Percentiles rank a stretch among this genome's conserved stretches.
Evolutionary conservation across 35 echinoderm and acorn worm genomes (phyloP).

Genomic region (Apostichopus californicus): DNA sequence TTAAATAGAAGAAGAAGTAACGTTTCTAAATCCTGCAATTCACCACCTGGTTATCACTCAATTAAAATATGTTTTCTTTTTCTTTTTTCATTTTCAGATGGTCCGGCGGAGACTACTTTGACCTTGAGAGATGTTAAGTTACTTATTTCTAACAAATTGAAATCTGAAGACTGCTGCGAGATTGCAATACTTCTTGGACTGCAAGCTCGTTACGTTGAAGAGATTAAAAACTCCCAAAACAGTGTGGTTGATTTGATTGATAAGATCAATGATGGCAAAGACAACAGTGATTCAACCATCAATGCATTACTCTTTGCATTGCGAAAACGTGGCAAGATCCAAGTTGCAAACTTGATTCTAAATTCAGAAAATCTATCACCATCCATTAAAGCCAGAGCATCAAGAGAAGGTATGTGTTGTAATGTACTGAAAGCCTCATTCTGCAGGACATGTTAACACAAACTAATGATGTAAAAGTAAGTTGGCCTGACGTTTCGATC

Average conservation of each 20-base stretch:
- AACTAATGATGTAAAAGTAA: neutral
- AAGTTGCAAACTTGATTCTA: neutral
- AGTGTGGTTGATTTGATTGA: neutral
- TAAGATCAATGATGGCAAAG: neutral
- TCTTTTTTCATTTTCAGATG: neutral
- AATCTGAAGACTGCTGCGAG: neutral
- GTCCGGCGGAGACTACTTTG: neutral
- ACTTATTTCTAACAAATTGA: no score
- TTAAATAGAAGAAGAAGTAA: neutral
- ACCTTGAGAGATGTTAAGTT: no score
- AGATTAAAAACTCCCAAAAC: neutral
- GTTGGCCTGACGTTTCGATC: no score
- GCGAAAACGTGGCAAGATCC: neutral
- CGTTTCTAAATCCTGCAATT: no score
- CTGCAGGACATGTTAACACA: constrained; percentile 4
- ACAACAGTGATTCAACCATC: neutral
- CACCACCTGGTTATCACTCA: neutral
- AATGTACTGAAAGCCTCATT: neutral
- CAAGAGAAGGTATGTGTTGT: neutral
- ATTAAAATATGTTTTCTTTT: neutral
- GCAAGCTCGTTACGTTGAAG: neutral
- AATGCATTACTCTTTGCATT: constrained; percentile 4
- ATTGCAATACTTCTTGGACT: neutral
- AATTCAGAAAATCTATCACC: neutral
- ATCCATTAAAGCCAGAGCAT: neutral